Conservation (phyloP, 2,888 invertebrate species). For the Metopia argyrocephala region DNA sequence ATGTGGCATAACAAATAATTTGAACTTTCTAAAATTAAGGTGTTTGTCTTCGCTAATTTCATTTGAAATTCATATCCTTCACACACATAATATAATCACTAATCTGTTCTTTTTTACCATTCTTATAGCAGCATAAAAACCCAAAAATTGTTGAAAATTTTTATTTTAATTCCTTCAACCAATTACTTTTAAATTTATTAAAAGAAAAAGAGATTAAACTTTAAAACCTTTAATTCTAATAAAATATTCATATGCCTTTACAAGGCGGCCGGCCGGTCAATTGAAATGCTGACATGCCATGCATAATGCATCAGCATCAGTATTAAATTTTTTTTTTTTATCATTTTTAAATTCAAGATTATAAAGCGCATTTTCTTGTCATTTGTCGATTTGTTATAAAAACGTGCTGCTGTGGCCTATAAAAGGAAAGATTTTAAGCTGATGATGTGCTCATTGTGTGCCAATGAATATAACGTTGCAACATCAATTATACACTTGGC, state of each 20-base stretch:
- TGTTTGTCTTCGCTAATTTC: too few relatives aligned
- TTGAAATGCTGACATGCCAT: background rate
- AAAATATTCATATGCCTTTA: conserved; percentile 24
- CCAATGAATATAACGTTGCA: background rate
- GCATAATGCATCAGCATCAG: conserved; percentile 46
- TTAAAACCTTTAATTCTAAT: conserved; percentile 38
- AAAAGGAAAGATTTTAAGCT: background rate
- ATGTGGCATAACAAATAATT: too few relatives aligned
- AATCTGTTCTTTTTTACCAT: too few relatives aligned
- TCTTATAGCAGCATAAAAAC: too few relatives aligned
- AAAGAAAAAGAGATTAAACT: background rate
- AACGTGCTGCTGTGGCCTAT: conserved; percentile 42
- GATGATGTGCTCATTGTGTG: background rate
- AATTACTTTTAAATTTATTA: too few relatives aligned
- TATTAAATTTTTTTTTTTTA: conserved; percentile 70
- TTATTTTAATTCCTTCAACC: too few relatives aligned
- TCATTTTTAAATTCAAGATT: conserved; percentile 75
- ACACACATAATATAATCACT: too few relatives aligned
- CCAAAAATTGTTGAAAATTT: too few relatives aligned
- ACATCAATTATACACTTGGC: background rate
- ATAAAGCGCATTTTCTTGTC: conserved; percentile 77
- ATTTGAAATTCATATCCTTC: too few relatives aligned
- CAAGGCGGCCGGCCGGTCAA: conserved; percentile 10
- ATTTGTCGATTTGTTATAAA: conserved; percentile 73
- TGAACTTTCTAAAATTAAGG: too few relatives aligned